These are phyloP conservation scores for Tetrao urogallus DNA, from an alignment of 2,113 vertebrate species.

Conservation along the genomic window DNA sequence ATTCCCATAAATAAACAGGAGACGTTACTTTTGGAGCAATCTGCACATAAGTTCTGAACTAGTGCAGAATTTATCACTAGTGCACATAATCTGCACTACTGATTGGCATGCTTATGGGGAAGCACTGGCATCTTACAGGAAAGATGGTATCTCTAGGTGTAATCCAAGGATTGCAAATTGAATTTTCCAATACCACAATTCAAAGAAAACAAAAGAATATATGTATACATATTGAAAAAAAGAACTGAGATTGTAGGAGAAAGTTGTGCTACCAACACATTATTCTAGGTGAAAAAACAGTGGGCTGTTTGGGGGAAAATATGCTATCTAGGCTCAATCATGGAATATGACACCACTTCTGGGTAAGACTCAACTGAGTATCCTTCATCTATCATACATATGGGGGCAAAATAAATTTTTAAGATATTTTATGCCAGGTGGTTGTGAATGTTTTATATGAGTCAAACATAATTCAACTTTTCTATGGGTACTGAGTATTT, in stretches of 20 bases:
- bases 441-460: background rate
- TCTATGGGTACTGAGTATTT: background rate
- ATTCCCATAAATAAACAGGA: too few relatives aligned
- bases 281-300: background rate
- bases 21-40: too few relatives aligned
- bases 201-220: background rate
- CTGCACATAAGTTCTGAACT: background rate
- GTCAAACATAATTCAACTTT: background rate
- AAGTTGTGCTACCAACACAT: background rate
- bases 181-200: background rate
- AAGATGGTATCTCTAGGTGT: background rate
- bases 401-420: background rate
- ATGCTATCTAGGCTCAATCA: background rate
- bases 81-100: background rate
- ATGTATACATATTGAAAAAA: background rate
- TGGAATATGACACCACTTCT: background rate
- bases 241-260: background rate
- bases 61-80: background rate
- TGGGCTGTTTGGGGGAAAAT: background rate
- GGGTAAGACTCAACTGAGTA: background rate
- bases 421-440: background rate
- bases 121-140: background rate
- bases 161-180: background rate
- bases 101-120: background rate
- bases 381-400: background rate